Evolutionary conservation across 2,797 vertebrate genomes (phyloP), one percentile per base, ranked within the genome.

Genomic region (Coranthus polyacanthus): DNA sequence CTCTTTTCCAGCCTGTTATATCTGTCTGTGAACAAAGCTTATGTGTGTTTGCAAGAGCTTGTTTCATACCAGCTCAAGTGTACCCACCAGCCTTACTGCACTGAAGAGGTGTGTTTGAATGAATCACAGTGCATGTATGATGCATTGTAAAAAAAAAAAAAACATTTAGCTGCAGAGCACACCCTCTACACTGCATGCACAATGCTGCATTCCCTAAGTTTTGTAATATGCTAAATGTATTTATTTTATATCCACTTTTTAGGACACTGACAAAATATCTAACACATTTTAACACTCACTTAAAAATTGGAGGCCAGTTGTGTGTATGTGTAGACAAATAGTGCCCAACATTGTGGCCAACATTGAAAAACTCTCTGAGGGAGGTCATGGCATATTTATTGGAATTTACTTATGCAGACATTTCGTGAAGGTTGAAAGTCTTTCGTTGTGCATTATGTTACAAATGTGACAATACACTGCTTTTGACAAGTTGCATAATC

Each of bases 361-460:
- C 72, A 89, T 75, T 91, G 83, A 88, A 90, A 86, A 85, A 72
- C 79, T 81, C 76, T 84, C 67, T 32, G 47, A 62, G 72, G 81
- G 60, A 79, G 82, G 80, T 84, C 77, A 71, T 37, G 80, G 75
- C 71, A 82, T 82, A 78, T 80, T 81, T 85, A 89, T 89, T 80
- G 60, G 39, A 85, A 79, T 75, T 86, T 88, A 88, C 77, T 84
- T 81, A 78, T 80, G 65, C 75, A 81, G 74, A 68, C 79, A 62
- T 83, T 86, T 85, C 60, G 66, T 85, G 62, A 72, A 84, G 72
- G 84, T 78, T 90, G 68, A 84, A 76, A 45, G 71, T 50, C 76
- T 84, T 82, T 81, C 66, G 63, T 68, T 78, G 72, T 82, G 68
- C 63, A 67, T 76, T 82, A 10, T 72, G 47, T 66, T 75, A 68